phyloP scores from a whole-genome alignment of 2,888 invertebrate genomes.

The Serrognathus titanus region DNA sequence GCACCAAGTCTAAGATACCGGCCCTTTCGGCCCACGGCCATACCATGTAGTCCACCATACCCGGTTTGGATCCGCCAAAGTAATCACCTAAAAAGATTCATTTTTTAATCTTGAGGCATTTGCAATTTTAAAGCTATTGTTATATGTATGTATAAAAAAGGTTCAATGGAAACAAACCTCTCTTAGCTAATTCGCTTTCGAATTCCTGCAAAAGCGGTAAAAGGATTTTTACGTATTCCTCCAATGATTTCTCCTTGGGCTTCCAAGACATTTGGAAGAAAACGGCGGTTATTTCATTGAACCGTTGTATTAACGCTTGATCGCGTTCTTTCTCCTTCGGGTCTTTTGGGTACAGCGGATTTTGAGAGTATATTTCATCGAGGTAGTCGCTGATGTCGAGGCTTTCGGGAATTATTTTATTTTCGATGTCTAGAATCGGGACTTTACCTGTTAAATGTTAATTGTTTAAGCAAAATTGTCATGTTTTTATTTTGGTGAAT shows the following conservation, averaged over 20 bases:
- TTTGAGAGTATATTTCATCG: slow-evolving; percentile 54
- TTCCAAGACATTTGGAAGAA: slow-evolving; percentile 31
- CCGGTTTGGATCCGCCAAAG: slow-evolving; percentile 17
- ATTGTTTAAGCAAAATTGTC: neutral
- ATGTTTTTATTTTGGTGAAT: slow-evolving; percentile 28
- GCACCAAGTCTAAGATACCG: slow-evolving; percentile 9
- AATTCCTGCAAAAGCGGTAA: slow-evolving; percentile 35
- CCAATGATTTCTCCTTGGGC: slow-evolving; percentile 31
- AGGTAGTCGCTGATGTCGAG: slow-evolving; percentile 54
- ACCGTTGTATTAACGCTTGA: slow-evolving; percentile 37
- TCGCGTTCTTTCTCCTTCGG: slow-evolving; percentile 40
- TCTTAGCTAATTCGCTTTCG: slow-evolving; percentile 36
- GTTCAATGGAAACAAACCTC: slow-evolving; percentile 20
- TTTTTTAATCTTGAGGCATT: too few species aligned
- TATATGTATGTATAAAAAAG: too few species aligned
- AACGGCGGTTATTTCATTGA: slow-evolving; percentile 29
- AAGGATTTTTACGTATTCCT: slow-evolving; percentile 38
- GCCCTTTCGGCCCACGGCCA: slow-evolving; percentile 44
- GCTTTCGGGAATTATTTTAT: slow-evolving; percentile 54
- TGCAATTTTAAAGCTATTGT: too few species aligned
- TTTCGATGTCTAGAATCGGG: slow-evolving; percentile 48
- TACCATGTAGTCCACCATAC: slow-evolving; percentile 40
- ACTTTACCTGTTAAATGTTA: slow-evolving; percentile 46
- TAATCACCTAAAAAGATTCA: neutral
- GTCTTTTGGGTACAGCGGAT: slow-evolving; percentile 50